Conservation (phyloP, 2,113 vertebrate genomes). For the Xiphias gladius region DNA sequence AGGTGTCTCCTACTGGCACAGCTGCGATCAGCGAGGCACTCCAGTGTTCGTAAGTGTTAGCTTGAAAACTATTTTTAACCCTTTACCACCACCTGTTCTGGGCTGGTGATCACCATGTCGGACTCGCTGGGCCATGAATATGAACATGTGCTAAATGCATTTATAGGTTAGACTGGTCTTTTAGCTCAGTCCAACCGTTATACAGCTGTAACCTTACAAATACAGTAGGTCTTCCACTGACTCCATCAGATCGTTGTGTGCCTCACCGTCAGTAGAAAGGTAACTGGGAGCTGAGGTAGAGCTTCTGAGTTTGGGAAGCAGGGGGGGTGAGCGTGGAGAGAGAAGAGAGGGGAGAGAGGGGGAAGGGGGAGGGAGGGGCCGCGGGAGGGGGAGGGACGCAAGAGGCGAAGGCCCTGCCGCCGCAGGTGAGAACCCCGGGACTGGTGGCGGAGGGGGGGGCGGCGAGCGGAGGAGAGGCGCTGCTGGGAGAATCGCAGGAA, state of each 20-base stretch:
- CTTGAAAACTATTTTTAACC: no score
- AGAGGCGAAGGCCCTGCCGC: constrained; percentile 33
- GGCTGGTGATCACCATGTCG: no score
- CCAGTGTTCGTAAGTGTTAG: no score
- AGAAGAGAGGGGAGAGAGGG: neutral
- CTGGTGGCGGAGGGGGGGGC: neutral
- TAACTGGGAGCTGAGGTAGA: constrained; percentile 44
- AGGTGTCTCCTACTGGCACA: no score
- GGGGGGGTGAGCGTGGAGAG: neutral
- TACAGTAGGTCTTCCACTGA: no score
- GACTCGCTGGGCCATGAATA: no score
- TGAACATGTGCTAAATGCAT: no score
- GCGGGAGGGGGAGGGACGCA: constrained; percentile 32
- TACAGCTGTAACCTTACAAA: no score
- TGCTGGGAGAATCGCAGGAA: constrained; percentile 44
- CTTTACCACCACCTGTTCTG: no score
- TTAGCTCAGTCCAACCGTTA: no score
- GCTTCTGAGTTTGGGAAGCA: constrained; percentile 7
- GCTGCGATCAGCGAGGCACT: no score
- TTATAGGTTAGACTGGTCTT: no score
- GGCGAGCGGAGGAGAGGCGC: constrained; percentile 36
- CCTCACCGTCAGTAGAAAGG: constrained; percentile 65
- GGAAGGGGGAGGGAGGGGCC: neutral
- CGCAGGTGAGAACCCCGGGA: constrained; percentile 21
- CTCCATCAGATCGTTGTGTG: neutral